Percentiles rank a stretch among this genome's conserved stretches.
These are phyloP conservation scores for Emydoidea blandingii DNA, from an alignment of 2,797 vertebrate species.

Conservation along the genomic window DNA sequence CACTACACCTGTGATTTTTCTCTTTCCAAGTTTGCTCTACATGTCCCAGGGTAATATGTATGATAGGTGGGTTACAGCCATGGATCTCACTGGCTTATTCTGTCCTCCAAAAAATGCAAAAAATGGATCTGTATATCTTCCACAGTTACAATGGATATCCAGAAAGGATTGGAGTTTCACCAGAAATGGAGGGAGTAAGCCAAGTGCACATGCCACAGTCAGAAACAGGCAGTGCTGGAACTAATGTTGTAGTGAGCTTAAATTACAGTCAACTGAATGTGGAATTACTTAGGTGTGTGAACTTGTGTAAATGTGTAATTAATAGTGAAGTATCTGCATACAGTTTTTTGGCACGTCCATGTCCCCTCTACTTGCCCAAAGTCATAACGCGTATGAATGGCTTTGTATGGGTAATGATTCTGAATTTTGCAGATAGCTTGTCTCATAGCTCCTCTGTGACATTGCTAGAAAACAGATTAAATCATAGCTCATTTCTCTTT, in stretches of 20 bases:
- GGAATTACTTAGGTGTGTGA: conserved; percentile 61
- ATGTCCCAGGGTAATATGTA: not conserved
- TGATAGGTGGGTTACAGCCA: conserved; percentile 9
- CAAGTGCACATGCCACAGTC: conserved; percentile 54
- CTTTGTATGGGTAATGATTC: conserved; percentile 75
- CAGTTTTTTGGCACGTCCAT: conserved; percentile 67
- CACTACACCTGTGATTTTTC: not conserved
- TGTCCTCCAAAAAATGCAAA: conserved; percentile 17
- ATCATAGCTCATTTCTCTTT: conserved; percentile 76
- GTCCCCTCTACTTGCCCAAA: conserved; percentile 77
- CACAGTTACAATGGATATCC: not conserved
- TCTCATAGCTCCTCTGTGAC: conserved; percentile 75
- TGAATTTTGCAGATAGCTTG: conserved; percentile 77
- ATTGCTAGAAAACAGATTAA: conserved; percentile 78
- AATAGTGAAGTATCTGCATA: conserved; percentile 47
- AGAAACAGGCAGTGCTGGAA: not conserved
- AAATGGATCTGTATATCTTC: not conserved
- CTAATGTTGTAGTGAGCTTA: conserved; percentile 25
- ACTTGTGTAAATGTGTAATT: conserved; percentile 54
- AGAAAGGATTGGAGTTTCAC: not conserved
- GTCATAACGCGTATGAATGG: conserved; percentile 68
- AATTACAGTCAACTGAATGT: not conserved
- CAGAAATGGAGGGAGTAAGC: conserved; percentile 29
- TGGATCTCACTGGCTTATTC: not conserved
- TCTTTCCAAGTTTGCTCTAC: not conserved